phyloP scores from a whole-genome alignment of 2,888 invertebrate genomes.

The Macaria notata region DNA sequence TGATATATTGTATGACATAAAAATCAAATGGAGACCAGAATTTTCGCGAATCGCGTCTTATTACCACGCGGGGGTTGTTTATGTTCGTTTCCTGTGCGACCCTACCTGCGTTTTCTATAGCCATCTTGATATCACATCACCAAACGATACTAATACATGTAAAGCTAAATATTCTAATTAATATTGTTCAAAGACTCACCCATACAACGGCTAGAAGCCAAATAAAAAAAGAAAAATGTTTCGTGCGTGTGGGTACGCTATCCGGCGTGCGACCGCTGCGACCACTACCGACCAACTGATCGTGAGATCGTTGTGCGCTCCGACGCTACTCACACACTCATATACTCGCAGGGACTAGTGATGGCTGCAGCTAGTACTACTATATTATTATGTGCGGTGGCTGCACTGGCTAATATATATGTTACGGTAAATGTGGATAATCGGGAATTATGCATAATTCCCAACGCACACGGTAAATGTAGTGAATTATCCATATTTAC shows the following conservation, averaged over 20 bases:
- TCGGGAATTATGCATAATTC: no score
- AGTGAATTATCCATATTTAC: no score
- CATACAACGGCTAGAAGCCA: slow-evolving; percentile 84
- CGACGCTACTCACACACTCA: slow-evolving; percentile 45
- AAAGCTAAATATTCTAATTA: slow-evolving; percentile 28
- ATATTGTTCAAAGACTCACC: slow-evolving; percentile 57
- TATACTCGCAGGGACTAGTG: slow-evolving; percentile 55
- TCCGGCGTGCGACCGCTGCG: slow-evolving; percentile 55
- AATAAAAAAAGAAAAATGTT: slow-evolving; percentile 80
- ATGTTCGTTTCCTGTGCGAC: slow-evolving; percentile 25
- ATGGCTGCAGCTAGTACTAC: slow-evolving; percentile 21
- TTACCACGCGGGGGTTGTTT: slow-evolving; percentile 32
- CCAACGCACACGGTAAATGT: no score
- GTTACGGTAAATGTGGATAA: no score
- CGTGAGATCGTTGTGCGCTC: slow-evolving; percentile 50
- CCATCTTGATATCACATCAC: slow-evolving; percentile 8
- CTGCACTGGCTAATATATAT: no score
- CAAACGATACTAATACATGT: slow-evolving; percentile 6
- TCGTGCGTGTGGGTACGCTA: slow-evolving; percentile 70
- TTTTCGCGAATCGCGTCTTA: slow-evolving; percentile 25
- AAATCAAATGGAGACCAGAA: not conserved
- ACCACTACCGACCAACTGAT: slow-evolving; percentile 71
- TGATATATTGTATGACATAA: no score
- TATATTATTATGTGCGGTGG: slow-evolving; percentile 1
- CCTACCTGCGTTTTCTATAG: slow-evolving; percentile 21